Conservation (phyloP, 2,888 invertebrate species). For the Melinopterus prodromus region DNA sequence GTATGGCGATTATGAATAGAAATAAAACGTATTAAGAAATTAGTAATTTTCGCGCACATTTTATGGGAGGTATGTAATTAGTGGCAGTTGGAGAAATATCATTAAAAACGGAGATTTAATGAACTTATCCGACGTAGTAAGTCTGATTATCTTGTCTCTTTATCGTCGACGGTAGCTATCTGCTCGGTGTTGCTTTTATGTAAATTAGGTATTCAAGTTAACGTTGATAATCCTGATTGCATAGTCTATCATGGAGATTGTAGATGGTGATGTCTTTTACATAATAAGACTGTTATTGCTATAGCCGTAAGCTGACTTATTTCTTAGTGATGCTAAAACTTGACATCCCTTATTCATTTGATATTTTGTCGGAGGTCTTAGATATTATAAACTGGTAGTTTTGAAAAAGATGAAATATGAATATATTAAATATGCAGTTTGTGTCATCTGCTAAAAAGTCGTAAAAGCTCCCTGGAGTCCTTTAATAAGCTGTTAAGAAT, state of each 20-base stretch:
- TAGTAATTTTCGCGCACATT: neutral
- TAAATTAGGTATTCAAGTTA: neutral
- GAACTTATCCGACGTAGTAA: neutral
- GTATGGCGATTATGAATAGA: neutral
- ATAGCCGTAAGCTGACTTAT: too few relatives aligned
- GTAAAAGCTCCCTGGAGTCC: too few relatives aligned
- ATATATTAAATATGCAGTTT: too few relatives aligned
- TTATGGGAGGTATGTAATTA: neutral
- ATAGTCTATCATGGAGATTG: neutral
- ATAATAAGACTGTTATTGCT: too few relatives aligned
- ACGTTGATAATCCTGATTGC: neutral
- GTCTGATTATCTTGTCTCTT: neutral
- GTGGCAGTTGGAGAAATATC: neutral
- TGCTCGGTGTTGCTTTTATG: neutral
- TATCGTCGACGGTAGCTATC: neutral
- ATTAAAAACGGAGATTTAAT: neutral
- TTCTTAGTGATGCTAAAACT: too few relatives aligned
- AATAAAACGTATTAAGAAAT: conserved; percentile 4
- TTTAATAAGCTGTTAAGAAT: too few relatives aligned
- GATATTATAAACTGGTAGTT: too few relatives aligned
- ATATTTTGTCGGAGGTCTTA: too few relatives aligned
- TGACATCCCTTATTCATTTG: too few relatives aligned
- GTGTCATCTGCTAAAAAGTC: too few relatives aligned
- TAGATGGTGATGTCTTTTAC: neutral
- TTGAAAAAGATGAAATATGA: too few relatives aligned